Percentiles rank a stretch among this genome's conserved stretches.
phyloP scores from a whole-genome alignment of 2,888 invertebrate species.

The Cerastis rubricosa region DNA sequence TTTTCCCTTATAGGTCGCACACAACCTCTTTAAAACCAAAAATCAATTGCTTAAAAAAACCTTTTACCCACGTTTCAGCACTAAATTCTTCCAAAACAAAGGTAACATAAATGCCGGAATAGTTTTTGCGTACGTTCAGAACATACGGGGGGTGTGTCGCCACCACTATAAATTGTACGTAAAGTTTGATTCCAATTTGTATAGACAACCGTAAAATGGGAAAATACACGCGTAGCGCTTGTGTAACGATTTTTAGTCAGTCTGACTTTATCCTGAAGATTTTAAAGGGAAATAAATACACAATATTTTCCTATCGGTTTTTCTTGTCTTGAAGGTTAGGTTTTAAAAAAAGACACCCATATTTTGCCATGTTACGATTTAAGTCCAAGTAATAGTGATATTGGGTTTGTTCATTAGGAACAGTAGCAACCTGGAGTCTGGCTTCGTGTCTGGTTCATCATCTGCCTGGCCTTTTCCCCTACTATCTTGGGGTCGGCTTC shows the following conservation, averaged over 20 bases:
- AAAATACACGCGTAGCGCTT: conserved; percentile 2
- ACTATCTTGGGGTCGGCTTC: no score
- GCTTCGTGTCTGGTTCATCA: no score
- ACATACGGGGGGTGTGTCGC: conserved; percentile 65
- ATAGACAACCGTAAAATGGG: conserved; percentile 46
- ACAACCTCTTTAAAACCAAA: not conserved
- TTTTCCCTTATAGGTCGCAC: not conserved
- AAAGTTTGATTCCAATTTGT: conserved; percentile 67
- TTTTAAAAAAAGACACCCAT: no score
- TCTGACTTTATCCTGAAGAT: not conserved
- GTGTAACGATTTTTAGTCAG: not conserved
- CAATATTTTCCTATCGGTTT: no score
- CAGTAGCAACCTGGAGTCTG: no score
- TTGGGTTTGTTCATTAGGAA: no score
- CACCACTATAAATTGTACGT: conserved; percentile 71
- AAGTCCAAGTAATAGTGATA: no score
- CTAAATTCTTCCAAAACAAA: conserved; percentile 54
- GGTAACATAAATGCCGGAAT: conserved; percentile 39
- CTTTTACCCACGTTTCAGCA: conserved; percentile 19
- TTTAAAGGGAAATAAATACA: no score
- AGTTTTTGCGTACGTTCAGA: conserved; percentile 55
- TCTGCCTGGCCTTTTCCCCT: no score
- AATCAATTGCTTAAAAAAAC: conserved; percentile 24
- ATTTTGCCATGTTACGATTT: no score
- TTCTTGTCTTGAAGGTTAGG: no score